Evolutionary conservation across 2,113 vertebrate genomes (phyloP), one percentile per base, ranked within the genome.

Genomic region (Sphaerodactylus townsendi): DNA sequence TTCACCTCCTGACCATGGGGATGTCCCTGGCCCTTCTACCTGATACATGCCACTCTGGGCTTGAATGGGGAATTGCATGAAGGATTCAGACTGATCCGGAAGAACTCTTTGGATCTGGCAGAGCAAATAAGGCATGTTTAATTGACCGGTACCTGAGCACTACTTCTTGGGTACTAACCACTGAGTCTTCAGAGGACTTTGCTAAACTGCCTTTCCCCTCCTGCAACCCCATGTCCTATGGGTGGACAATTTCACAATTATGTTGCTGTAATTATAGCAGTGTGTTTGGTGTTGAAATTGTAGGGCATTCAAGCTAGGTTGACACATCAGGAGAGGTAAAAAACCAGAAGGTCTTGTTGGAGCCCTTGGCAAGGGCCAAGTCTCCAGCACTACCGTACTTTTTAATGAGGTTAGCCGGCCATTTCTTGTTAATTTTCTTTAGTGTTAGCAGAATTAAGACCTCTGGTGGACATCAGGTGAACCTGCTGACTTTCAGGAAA

Each of bases 1-100:
- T 98, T 98, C 96, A 97, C 97, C 66, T 98, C 98, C 94, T 98
- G 97, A 98, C 97, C 95, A 0, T 5, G 3, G 89, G 59, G 13
- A 48, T 68, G 25, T 82, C 56, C 41, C 85, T 39, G 1, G 4
- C 70, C 82, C 86, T 66, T 59, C 86, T 41, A 0, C 3, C 80
- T 33, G 46, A 8, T 1, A 19, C 48, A 28, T 4, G 37, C 85
- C 30, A 46, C 79, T 81, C 69, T 83, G 0, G 13, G 41, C 35
- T 73, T 80, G 5, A 35, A 23, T 39, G 0, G 15, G 3, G 68
- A 0, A 66, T 41, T 50, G 80, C 82, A 65, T 41, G 53, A 25
- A 82, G 66, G 37, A 79, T 48, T 46, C 2, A 81, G 68, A 41
- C 72, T 0, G 19, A 50, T 73, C 79, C 70, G 56, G 77, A 86